Evolutionary conservation across 2,888 invertebrate species (phyloP).

Genomic region (Muschampia plurimacula): DNA sequence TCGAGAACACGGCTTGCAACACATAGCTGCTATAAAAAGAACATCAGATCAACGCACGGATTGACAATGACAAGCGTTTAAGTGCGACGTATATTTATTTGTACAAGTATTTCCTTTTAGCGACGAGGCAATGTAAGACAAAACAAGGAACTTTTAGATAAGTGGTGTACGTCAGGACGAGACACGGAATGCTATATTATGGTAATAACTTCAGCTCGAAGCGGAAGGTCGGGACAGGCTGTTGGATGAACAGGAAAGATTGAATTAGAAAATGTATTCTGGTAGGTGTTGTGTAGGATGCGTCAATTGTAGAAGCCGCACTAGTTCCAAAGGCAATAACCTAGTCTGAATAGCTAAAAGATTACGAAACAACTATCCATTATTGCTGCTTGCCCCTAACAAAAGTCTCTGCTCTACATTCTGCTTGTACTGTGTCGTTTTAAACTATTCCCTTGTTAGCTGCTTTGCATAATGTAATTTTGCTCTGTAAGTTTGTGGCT

Average conservation of each 20-base stretch:
- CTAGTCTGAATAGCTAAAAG: constrained; percentile 24
- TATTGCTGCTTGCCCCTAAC: constrained; percentile 7
- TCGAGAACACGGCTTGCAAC: constrained; percentile 67
- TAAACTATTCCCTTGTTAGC: constrained; percentile 25
- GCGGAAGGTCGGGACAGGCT: constrained; percentile 61
- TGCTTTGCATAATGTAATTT: constrained; percentile 7
- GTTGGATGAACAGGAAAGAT: constrained; percentile 67
- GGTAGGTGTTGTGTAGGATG: constrained; percentile 41
- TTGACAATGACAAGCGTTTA: constrained; percentile 85
- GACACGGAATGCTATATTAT: constrained; percentile 67
- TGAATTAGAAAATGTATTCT: constrained; percentile 69
- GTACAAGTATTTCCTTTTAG: constrained; percentile 84
- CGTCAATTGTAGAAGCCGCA: constrained; percentile 34
- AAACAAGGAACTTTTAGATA: constrained; percentile 81
- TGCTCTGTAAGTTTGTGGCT: constrained; percentile 5
- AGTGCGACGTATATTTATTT: constrained; percentile 80
- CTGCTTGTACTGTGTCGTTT: constrained; percentile 19
- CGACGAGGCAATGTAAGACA: constrained; percentile 67
- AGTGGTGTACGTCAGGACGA: constrained; percentile 65
- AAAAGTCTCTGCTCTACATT: constrained; percentile 20
- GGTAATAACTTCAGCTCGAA: constrained; percentile 71
- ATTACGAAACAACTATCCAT: constrained; percentile 34
- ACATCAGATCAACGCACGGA: constrained; percentile 70
- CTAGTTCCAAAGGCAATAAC: constrained; percentile 36
- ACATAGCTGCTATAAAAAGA: constrained; percentile 71